Conservation (phyloP, 2,113 vertebrate species). For the Rutilus rutilus region DNA sequence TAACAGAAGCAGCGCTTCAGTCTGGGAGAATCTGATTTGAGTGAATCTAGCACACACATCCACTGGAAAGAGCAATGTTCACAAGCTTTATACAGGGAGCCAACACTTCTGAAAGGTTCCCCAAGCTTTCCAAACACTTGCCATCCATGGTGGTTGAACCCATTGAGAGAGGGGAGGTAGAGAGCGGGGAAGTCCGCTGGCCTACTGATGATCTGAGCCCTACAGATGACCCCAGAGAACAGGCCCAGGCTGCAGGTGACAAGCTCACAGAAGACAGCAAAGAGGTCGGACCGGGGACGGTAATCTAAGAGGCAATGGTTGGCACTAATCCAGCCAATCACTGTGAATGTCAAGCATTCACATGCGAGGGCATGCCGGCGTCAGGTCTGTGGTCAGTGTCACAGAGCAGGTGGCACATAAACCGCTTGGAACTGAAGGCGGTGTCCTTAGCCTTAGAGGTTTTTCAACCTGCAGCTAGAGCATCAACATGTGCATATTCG, state of each 20-base stretch:
- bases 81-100: not conserved
- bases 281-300: conserved; percentile 48
- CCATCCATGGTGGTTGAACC: conserved; percentile 85
- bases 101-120: conserved; percentile 64
- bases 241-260: conserved; percentile 48
- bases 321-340: conserved; percentile 57
- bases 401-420: no score
- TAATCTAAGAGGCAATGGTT: conserved; percentile 54
- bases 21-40: conserved; percentile 14
- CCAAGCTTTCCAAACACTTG: conserved; percentile 82
- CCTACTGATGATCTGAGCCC: conserved; percentile 81
- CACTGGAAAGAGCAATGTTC: not conserved
- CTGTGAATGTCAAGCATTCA: conserved; percentile 57
- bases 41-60: conserved; percentile 2
- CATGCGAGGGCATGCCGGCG: no score
- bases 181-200: conserved; percentile 86
- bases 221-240: conserved; percentile 65
- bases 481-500: no score
- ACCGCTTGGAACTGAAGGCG: no score
- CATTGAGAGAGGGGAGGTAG: conserved; percentile 79
- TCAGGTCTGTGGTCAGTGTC: no score
- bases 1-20: conserved; percentile 8
- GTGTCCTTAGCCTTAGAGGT: no score
- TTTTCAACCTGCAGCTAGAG: no score
- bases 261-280: conserved; percentile 50